Base-by-base conservation (phyloP, 2,113 vertebrate genomes). In the Elgaria multicarinata region DNA sequence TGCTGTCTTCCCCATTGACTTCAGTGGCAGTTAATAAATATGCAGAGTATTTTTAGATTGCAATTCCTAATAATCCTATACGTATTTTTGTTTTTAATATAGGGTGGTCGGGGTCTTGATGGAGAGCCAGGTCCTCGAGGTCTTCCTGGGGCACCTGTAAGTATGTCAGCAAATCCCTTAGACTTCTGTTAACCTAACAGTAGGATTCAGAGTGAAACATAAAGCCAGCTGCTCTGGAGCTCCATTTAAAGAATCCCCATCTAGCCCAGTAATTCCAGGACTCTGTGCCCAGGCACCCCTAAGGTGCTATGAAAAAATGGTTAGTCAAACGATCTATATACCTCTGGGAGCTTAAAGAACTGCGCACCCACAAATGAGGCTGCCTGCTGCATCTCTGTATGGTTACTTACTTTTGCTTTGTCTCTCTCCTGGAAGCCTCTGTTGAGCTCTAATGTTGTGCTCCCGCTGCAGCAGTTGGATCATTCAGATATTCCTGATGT, bases 61-160 rank as follows among this genome's bases (percentile, higher is more conserved):
- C 55, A 64, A 72, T 3, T 20, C 24, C 55, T 87, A 5, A 89
- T 64, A n/a, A 46, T 71, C 20, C 1, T 75, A 50, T 87, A 6
- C 14, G 18, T 33, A 33, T 67, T 1, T 5, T 31, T 89, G 6
- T 90, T 91, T 16, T 91, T 94, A 28, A 93, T 87, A 36, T 55
- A 99, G 99, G 99, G 99, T 78, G 90, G 95, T 93, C 97, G 98
- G 83, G 99, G 99, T 87, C 96, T 96, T 85, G 98, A 99, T 96
- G 99, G 99, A 91, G 98, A 98, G 10, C 97, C 98, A 90, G 99
- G 99, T 74, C 97, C 98, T 22, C 98, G 96, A 42, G 99, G 99
- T 55, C 97, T 99, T 86, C 96, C 96, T 81, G 99, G 99, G 80
- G 97, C 98, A 85, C 92, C 95, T 92, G 99, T 99, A 96, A 98